These are phyloP conservation scores for Atractosteus spatula DNA, from an alignment of 2,113 vertebrate species.

Conservation along the genomic window DNA sequence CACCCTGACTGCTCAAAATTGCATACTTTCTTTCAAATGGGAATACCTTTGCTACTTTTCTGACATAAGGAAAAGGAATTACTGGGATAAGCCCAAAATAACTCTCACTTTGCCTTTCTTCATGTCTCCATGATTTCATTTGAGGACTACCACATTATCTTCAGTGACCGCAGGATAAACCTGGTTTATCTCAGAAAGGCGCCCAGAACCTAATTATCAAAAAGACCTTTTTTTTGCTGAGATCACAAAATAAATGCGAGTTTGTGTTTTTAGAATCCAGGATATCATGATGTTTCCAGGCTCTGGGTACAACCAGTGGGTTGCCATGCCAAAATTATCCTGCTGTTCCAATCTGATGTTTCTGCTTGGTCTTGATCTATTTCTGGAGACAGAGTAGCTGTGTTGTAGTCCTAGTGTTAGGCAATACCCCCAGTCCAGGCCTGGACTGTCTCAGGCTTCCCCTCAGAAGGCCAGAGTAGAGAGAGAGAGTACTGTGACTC, in stretches of 20 bases:
- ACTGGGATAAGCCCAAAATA: too few relatives aligned
- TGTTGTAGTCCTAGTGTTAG: neutral
- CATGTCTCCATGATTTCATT: too few relatives aligned
- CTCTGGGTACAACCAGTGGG: too few relatives aligned
- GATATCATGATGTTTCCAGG: too few relatives aligned
- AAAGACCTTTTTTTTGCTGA: neutral
- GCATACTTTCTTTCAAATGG: too few relatives aligned
- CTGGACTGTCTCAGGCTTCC: neutral
- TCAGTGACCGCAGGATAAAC: neutral
- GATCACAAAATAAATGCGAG: neutral
- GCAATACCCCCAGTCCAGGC: neutral
- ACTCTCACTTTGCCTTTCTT: too few relatives aligned
- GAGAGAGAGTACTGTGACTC: constrained; percentile 4
- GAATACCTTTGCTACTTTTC: too few relatives aligned
- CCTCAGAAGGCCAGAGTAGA: neutral
- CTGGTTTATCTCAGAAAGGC: constrained; percentile 20
- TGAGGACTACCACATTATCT: too few relatives aligned
- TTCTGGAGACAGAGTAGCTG: too few relatives aligned
- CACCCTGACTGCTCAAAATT: too few relatives aligned
- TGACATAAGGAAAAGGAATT: too few relatives aligned
- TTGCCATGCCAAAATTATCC: neutral
- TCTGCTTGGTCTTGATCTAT: neutral
- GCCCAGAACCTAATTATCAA: neutral
- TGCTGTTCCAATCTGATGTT: neutral
- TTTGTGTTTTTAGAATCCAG: too few relatives aligned